Evolutionary conservation across 2,888 invertebrate genomes (phyloP).

Genomic region (Brenthis daphne): DNA sequence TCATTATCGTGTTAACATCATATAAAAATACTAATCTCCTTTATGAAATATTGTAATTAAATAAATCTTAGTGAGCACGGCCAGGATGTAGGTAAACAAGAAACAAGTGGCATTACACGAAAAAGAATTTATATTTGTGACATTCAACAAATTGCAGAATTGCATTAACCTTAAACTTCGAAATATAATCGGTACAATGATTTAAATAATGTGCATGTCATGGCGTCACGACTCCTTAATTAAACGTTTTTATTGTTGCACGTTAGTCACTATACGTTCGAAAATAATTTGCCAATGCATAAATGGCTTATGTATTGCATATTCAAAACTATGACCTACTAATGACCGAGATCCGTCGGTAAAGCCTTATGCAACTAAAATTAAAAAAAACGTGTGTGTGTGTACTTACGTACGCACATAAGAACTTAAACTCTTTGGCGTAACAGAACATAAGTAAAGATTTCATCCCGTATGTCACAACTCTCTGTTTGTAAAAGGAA

Average conservation of each 20-base stretch:
- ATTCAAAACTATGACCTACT: too few relatives aligned
- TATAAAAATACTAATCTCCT: too few relatives aligned
- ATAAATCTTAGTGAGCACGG: not conserved
- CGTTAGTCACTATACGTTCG: not conserved
- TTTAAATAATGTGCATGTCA: constrained; percentile 17
- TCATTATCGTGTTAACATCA: too few relatives aligned
- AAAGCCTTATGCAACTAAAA: too few relatives aligned
- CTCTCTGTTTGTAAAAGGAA: too few relatives aligned
- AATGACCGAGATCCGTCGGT: too few relatives aligned
- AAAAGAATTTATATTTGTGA: constrained; percentile 33
- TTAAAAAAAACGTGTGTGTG: too few relatives aligned
- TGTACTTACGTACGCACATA: too few relatives aligned
- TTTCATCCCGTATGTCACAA: too few relatives aligned
- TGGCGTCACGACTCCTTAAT: constrained; percentile 1
- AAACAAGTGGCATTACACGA: constrained; percentile 34
- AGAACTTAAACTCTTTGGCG: too few relatives aligned
- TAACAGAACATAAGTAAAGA: too few relatives aligned
- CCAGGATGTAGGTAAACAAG: constrained; percentile 32
- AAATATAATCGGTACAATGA: constrained; percentile 19
- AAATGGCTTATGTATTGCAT: not conserved
- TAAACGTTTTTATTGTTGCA: not conserved
- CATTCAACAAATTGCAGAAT: constrained; percentile 37
- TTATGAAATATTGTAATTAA: not conserved
- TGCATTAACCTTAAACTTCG: constrained; percentile 36
- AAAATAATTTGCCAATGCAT: not conserved